Evolutionary conservation across 2,113 vertebrate genomes (phyloP), one percentile per base, ranked within the genome.

Genomic region (Silurus asotus): DNA sequence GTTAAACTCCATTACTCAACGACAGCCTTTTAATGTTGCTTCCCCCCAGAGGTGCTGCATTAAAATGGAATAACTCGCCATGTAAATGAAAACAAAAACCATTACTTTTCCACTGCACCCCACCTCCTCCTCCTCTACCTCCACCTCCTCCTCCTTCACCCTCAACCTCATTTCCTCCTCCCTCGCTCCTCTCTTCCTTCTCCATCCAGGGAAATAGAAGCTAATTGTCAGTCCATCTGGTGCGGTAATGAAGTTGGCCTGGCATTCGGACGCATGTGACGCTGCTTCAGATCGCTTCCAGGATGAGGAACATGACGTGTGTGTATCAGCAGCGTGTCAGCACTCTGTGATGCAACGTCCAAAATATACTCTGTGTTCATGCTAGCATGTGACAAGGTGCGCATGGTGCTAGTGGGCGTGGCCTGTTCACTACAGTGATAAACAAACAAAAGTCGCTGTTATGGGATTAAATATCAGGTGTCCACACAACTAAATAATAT

Each of bases 1-100:
- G 95, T 96, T 95, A 95, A 91, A 91, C 94, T 94, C 92, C 93
- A 95, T 96, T 95, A 96, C 94, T 95, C 94, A 94, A 94, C 91
- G 94, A 93, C 92, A 92, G 92, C 92, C 94, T 93, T 96, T 95
- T 95, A 95, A 95, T 94, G 92, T 93, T 93, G 91, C 92, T 88
- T 89, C 91, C 89, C 95, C 94, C 93, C 86, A 80, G 93, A 95
- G 93, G 93, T 93, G 93, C 91, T 93, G 91, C 93, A 94, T 96
- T 93, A 94, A 95, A 96, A 95, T 88, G 94, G 92, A 95, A 95
- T 94, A 96, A 95, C 92, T 92, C 93, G 94, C 93, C 93, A 93
- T 92, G 92, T 94, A 94, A 96, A 96, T 93, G 93, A 95, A 96
- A 95, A 95, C 94, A 95, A 94, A 95, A 94, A 76, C 79, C 89